Percentiles rank a stretch among this genome's conserved stretches.
phyloP scores from a whole-genome alignment of 1,140 invertebrate genomes.

The Brachionus angularis region DNA sequence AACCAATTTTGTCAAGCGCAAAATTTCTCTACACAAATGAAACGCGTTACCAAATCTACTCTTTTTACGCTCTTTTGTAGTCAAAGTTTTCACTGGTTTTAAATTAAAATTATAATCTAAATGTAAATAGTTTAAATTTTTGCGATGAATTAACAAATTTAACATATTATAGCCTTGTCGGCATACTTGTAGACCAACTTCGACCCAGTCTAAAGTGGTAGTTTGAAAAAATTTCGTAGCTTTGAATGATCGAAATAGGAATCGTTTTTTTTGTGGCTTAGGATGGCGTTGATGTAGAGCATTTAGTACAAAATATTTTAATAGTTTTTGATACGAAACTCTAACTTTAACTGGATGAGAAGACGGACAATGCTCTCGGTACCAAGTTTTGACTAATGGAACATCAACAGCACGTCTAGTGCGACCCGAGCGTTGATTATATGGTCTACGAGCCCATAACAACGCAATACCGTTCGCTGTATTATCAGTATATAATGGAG shows the following conservation, averaged over 20 bases:
- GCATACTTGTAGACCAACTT: constrained; percentile 75
- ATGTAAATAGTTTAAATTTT: constrained; percentile 98
- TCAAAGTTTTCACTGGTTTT: constrained; percentile 97
- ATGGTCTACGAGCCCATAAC: constrained; percentile 96
- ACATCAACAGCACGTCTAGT: constrained; percentile 85
- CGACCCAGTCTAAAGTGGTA: constrained; percentile 98
- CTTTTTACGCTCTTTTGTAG: constrained; percentile 98
- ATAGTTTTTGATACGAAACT: constrained; percentile 95
- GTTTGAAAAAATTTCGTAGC: constrained; percentile 99
- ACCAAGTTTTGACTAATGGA: constrained; percentile 92
- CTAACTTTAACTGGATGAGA: constrained; percentile 98
- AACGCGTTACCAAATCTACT: constrained; percentile 99
- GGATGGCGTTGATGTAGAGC: constrained; percentile 91
- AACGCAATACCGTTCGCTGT: constrained; percentile 97
- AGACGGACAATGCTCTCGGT: constrained; percentile 87
- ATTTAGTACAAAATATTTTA: constrained; percentile 97
- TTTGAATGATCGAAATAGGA: constrained; percentile 97
- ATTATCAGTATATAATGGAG: constrained; percentile 93
- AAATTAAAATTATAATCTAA: constrained; percentile 99
- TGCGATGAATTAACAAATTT: constrained; percentile 95
- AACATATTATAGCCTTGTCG: constrained; percentile 99
- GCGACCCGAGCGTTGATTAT: constrained; percentile 83
- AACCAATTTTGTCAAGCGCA: constrained; percentile 92
- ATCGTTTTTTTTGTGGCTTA: constrained; percentile 96
- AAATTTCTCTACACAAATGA: constrained; percentile 95